Evolutionary conservation across 2,888 invertebrate species (phyloP), one percentile per base, ranked within the genome.

Genomic region (Tanytarsus gracilentus): DNA sequence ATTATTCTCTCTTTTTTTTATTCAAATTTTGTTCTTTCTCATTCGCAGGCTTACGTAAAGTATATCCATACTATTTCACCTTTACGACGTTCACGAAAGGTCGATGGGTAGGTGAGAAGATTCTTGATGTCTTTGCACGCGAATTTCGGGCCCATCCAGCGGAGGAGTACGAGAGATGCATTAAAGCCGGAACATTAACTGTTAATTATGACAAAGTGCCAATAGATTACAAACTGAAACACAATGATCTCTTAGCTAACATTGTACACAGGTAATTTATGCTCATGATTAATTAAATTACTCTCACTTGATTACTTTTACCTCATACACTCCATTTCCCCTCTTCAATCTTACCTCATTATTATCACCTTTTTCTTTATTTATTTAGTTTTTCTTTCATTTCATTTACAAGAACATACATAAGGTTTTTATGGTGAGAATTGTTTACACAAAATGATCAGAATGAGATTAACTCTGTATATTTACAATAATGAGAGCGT

Each of bases 41-140:
- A 65, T 63, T 73, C 77, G 21, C 80, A 92, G 94, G 93, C 66
- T 81, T 96, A 66, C 80, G 96, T 66, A 96, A 97, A 79, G 96
- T 97, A 2, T 94, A 93, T 73, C 97, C 97, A 0, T 97, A 97
- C 77, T 91, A 92, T 76, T 97, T 93, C 78, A 93, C 92, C 63
- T 97, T 95, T 76, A 90, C 92, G 63, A 93, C 95, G 36, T 95
- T 92, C 77, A 93, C 93, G 63, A 97, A 97, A 77, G 93, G 94
- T 7, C 81, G 96, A 67, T 97, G 96, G 96, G 91, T 94, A 3
- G 95, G 94, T 3, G 90, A 91, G 73, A 86, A 86, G 71, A 88
- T 97, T 66, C 78, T 92, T 65, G 94, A 96, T 69, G 91, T 97
- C 21, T 95, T 95, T 75, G 86, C 88, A 7, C 78, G 88, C 61